phyloP scores from a whole-genome alignment of 2,113 vertebrate species.

The Lampris megalopsis region DNA sequence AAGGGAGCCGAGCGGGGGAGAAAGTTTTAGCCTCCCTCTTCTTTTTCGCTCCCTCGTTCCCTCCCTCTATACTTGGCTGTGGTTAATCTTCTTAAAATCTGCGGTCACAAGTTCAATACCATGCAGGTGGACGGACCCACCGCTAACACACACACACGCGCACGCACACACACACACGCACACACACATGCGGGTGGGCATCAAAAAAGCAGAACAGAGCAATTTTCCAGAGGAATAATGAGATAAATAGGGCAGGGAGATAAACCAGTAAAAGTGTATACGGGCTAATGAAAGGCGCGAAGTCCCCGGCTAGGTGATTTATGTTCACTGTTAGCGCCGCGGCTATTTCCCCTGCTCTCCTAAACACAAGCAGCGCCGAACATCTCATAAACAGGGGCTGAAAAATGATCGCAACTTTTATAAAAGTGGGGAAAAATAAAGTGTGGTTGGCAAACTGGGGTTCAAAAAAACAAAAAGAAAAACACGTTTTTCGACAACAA shows the following conservation, averaged over 20 bases:
- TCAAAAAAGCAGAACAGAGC: slow-evolving; percentile 71
- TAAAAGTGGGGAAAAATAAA: slow-evolving; percentile 45
- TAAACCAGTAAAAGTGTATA: slow-evolving; percentile 78
- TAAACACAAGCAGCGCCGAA: slow-evolving; percentile 66
- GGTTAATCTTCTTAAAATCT: slow-evolving; percentile 82
- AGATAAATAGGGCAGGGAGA: slow-evolving; percentile 78
- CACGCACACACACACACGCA: neutral
- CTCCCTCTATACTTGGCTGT: slow-evolving; percentile 77
- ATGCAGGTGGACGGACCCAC: slow-evolving; percentile 79
- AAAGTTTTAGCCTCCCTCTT: slow-evolving; percentile 79
- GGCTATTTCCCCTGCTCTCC: slow-evolving; percentile 64
- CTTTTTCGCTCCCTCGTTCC: slow-evolving; percentile 72
- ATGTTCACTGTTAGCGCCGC: slow-evolving; percentile 71
- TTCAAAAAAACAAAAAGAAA: slow-evolving; percentile 48
- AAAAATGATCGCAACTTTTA: slow-evolving; percentile 76
- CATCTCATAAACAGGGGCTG: slow-evolving; percentile 68
- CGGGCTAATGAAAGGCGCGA: slow-evolving; percentile 78
- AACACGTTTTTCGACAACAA: slow-evolving; percentile 71
- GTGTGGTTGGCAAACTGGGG: slow-evolving; percentile 36
- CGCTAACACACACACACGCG: slow-evolving; percentile 51
- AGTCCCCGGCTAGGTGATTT: slow-evolving; percentile 77
- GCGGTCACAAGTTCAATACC: slow-evolving; percentile 81
- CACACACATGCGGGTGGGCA: slow-evolving; percentile 67
- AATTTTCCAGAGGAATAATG: slow-evolving; percentile 76
- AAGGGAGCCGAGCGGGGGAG: slow-evolving; percentile 75